These are phyloP conservation scores for Drosophila nannoptera DNA, from an alignment of 1,140 invertebrate genomes.

Conservation along the genomic window DNA sequence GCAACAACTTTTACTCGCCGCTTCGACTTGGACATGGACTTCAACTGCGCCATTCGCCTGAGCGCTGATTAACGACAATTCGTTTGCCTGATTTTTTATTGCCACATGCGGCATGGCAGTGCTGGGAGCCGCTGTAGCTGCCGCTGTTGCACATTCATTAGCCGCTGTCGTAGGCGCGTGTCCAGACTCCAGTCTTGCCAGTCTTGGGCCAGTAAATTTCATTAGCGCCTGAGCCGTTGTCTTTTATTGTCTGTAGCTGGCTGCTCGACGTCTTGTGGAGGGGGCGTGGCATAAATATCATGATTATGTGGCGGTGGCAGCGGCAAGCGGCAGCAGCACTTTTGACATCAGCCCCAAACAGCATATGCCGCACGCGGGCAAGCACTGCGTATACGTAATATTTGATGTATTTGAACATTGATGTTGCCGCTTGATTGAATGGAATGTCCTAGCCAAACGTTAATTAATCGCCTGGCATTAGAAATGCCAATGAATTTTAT, in stretches of 20 bases:
- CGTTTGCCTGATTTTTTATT: constrained; percentile 77
- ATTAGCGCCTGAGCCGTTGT: constrained; percentile 58
- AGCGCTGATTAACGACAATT: constrained; percentile 75
- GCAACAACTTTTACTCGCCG: constrained; percentile 15
- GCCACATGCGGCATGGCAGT: constrained; percentile 22
- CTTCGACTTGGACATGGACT: constrained; percentile 24
- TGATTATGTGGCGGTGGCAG: constrained; percentile 42
- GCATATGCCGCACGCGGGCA: constrained; percentile 12
- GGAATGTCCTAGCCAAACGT: constrained; percentile 9
- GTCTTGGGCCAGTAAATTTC: constrained; percentile 58
- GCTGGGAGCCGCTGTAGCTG: constrained; percentile 15
- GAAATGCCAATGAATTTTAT: constrained; percentile 5
- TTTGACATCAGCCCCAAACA: constrained; percentile 38
- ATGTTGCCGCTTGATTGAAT: constrained; percentile 16
- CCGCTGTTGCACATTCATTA: constrained; percentile 66
- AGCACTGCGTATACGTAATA: constrained; percentile 36
- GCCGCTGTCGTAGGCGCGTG: constrained; percentile 72
- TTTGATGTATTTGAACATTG: constrained; percentile 20
- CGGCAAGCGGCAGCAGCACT: constrained; percentile 11
- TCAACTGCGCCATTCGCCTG: constrained; percentile 37
- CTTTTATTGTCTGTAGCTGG: constrained; percentile 56
- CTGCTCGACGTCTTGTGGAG: neutral
- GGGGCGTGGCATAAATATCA: constrained; percentile 60
- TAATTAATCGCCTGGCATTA: constrained; percentile 4
- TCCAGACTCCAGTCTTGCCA: constrained; percentile 17